Conservation (phyloP, 2,113 vertebrate species). For the Chiloscyllium plagiosum region DNA sequence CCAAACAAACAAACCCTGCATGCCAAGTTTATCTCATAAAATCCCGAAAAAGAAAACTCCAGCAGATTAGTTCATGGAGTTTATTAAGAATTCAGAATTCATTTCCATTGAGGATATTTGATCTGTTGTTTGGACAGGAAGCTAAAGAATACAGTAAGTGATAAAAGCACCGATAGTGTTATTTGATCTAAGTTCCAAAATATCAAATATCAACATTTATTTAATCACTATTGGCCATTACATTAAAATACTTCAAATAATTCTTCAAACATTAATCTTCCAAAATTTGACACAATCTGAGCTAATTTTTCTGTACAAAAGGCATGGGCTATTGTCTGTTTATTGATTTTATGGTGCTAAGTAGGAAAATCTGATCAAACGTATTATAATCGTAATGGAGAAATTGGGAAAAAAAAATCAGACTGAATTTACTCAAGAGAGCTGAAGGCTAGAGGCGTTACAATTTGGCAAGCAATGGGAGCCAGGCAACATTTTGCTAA, state of each 20-base stretch:
- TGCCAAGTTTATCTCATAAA: conserved; percentile 36
- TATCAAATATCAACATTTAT: conserved; percentile 11
- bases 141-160: neutral
- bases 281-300: neutral
- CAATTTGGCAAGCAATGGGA: neutral
- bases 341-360: neutral
- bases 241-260: neutral
- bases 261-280: neutral
- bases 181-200: conserved; percentile 9
- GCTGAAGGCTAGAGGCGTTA: neutral
- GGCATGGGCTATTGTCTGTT: neutral
- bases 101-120: conserved; percentile 30
- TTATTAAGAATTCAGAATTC: conserved; percentile 24
- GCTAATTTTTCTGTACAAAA: neutral
- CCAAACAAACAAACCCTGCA: conserved; percentile 2
- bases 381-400: neutral
- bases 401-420: neutral
- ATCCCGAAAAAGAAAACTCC: conserved; percentile 20
- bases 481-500: neutral
- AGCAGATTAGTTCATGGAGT: conserved; percentile 26
- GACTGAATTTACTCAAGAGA: neutral
- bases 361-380: neutral
- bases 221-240: neutral
- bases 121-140: conserved; percentile 16
- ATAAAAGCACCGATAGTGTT: neutral